A percentile compares a stretch with the other conserved stretches of the same genome.
phyloP scores from a whole-genome alignment of 2,113 vertebrate genomes.

The Lipotes vexillifer region DNA sequence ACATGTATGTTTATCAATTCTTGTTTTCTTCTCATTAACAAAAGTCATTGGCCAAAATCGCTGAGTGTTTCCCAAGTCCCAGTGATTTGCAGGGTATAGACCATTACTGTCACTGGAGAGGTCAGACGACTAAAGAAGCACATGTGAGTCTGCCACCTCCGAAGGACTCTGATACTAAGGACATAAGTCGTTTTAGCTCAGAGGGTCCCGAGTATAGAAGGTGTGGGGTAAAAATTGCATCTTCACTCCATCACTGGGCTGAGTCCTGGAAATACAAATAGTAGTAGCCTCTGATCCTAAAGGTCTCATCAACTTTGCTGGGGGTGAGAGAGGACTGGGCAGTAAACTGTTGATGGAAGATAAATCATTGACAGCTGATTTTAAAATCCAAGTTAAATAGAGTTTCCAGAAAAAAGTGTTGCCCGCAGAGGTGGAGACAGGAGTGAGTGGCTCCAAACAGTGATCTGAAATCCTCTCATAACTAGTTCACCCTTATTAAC shows the following conservation, averaged over 20 bases:
- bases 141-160: not conserved
- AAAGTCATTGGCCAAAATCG: not conserved
- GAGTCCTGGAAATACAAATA: not conserved
- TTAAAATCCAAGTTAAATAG: not conserved
- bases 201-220: not conserved
- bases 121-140: not conserved
- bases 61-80: not conserved
- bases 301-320: not conserved
- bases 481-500: not conserved
- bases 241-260: not conserved
- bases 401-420: not conserved
- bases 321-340: not conserved
- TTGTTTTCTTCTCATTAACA: not conserved
- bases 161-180: not conserved
- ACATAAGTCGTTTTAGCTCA: not conserved
- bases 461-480: not conserved
- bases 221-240: not conserved
- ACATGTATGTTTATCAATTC: not conserved
- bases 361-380: not conserved
- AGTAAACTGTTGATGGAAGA: not conserved
- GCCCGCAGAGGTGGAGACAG: not conserved
- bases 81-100: not conserved
- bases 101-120: not conserved
- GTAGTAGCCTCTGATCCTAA: not conserved
- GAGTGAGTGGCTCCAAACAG: not conserved